Percentiles rank a stretch among this genome's conserved stretches.
These are phyloP conservation scores for Poecilia gillii DNA, from an alignment of 2,797 vertebrate species.

Conservation along the genomic window DNA sequence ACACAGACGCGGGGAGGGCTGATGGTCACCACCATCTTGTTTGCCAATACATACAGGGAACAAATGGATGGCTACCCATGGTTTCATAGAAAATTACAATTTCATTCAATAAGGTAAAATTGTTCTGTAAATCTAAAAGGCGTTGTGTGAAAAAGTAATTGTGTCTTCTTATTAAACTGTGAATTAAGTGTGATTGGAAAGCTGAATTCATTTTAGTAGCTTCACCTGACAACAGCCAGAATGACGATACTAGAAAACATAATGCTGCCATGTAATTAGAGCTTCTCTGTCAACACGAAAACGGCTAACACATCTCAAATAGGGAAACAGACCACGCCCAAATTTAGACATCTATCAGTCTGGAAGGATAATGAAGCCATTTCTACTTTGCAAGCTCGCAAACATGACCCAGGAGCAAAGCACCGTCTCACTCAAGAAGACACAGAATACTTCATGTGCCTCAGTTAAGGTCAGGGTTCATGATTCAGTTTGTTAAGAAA, in stretches of 20 bases:
- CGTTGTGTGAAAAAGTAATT: neutral
- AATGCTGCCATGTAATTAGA: neutral
- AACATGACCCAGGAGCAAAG: neutral
- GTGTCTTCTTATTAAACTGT: neutral
- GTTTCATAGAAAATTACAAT: neutral
- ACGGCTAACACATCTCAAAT: neutral
- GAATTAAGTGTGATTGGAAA: neutral
- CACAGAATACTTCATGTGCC: neutral
- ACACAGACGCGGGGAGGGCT: conserved; percentile 24
- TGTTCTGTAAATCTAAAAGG: neutral
- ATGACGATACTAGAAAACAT: neutral
- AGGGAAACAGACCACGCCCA: neutral
- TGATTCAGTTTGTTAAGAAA: neutral
- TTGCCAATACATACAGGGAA: conserved; percentile 15
- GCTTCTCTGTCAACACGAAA: neutral
- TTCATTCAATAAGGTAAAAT: neutral
- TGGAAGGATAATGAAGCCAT: neutral
- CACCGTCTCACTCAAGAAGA: neutral
- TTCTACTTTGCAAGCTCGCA: neutral
- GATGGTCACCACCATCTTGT: conserved; percentile 26
- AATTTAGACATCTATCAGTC: neutral
- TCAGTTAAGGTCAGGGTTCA: neutral
- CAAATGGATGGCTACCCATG: neutral
- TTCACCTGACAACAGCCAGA: neutral
- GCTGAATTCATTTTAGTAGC: neutral